Conservation (phyloP, 2,113 vertebrate genomes). For the Cyprinodon variegatus region DNA sequence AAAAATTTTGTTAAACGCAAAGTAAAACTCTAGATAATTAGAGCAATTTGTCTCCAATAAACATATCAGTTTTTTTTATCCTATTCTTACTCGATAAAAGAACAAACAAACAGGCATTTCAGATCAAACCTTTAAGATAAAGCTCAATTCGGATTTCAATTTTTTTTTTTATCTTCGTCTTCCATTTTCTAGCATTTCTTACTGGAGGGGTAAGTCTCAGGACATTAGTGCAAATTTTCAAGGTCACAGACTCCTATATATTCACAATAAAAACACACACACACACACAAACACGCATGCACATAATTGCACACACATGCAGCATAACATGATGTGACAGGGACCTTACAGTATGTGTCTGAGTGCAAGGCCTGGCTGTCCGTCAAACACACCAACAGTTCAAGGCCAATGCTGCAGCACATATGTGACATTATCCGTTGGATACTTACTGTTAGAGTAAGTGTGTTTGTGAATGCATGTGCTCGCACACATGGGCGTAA, state of each 20-base stretch:
- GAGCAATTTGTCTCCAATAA: neutral
- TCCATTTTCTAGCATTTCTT: constrained; percentile 12
- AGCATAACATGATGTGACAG: constrained; percentile 76
- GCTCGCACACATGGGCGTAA: constrained; percentile 22
- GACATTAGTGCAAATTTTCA: constrained; percentile 31
- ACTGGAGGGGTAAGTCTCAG: constrained; percentile 50
- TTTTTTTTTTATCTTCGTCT: neutral
- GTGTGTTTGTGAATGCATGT: constrained; percentile 22
- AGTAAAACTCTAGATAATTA: neutral
- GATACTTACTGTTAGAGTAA: constrained; percentile 45
- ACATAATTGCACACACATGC: constrained; percentile 22
- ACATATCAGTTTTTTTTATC: no score
- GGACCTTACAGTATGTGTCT: constrained; percentile 78
- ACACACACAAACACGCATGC: constrained; percentile 14
- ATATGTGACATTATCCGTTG: constrained; percentile 67
- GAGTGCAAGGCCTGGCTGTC: constrained; percentile 64
- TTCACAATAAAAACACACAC: constrained; percentile 28
- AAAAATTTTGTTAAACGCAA: neutral
- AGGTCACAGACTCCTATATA: constrained; percentile 38
- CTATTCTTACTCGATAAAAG: neutral
- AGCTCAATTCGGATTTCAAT: neutral
- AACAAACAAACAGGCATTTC: neutral
- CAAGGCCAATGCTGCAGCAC: constrained; percentile 52
- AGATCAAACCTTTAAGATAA: neutral
- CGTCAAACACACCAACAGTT: constrained; percentile 59